A percentile compares a stretch with the other conserved stretches of the same genome.
These are phyloP conservation scores for Apantesis nais DNA, from an alignment of 2,888 invertebrate genomes.

Conservation along the genomic window DNA sequence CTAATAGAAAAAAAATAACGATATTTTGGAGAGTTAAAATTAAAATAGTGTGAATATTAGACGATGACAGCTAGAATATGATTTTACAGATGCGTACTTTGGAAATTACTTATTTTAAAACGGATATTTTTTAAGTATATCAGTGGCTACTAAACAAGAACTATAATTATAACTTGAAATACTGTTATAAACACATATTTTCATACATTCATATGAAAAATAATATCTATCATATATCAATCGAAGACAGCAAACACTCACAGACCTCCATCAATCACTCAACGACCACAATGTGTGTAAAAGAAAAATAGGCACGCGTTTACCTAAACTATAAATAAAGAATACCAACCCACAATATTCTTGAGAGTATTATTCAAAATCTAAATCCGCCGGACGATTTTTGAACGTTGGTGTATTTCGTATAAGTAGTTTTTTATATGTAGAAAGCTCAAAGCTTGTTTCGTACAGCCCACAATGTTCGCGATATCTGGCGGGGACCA, in stretches of 20 bases:
- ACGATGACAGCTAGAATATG: not conserved
- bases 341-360: conserved; percentile 11
- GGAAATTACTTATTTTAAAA: not conserved
- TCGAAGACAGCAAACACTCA: conserved; percentile 4
- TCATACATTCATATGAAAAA: not conserved
- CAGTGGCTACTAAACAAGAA: not conserved
- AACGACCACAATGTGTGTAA: not conserved
- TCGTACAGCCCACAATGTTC: conserved; percentile 39
- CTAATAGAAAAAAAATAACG: too few species aligned
- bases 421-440: conserved; percentile 43
- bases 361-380: conserved; percentile 38
- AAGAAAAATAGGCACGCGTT: not conserved
- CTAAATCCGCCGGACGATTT: conserved; percentile 30
- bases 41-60: not conserved
- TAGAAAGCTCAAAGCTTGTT: conserved; percentile 25
- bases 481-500: conserved; percentile 55
- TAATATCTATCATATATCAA: not conserved
- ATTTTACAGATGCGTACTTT: not conserved
- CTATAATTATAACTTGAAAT: not conserved
- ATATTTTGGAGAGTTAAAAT: not conserved
- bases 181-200: not conserved
- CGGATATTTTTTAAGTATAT: not conserved
- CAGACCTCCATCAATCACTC: conserved; percentile 9
- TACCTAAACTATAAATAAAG: conserved; percentile 7
- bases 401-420: conserved; percentile 17